Base-by-base conservation (phyloP, 2,888 invertebrate genomes). In the Hedychridium roseum region DNA sequence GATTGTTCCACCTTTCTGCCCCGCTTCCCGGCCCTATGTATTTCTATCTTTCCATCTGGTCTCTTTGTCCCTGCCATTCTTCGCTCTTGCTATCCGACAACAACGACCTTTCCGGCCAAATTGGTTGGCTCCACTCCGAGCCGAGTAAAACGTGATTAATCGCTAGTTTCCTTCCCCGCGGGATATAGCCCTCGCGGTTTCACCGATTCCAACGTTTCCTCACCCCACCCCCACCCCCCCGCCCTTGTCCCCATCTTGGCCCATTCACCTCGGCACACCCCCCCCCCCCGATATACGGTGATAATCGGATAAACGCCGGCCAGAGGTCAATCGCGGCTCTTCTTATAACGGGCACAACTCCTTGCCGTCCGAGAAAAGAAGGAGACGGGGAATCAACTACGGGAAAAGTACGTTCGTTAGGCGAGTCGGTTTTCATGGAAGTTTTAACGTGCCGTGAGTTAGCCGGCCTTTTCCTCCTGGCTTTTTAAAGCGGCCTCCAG, bases 41-140 rank as follows among this genome's bases (percentile, higher is more conserved):
- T 42, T 30, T 31, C 49, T 35, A 12, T 32, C 28, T 21, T 20
- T 30, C 21, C 14, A 14, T 28, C 31, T 35, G 27, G 15, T 26
- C 26, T 35, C 34, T 30, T 23, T 42, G 18, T 38, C 37, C 9
- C 38, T 43, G 20, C 39, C 28, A 20, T 48, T 36, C 37, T 31
- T 43, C 32, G 18, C 28, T 38, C 32, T 39, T 31, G n/a, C 37
- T 71, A 73, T 72, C 70, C 62, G 54, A 56, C 67, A 70, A 73
- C 70, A 71, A 74, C 65, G 68, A 68, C 64, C 64, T 74, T 69
- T 66, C 66, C 68, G 64, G 60, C 52, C 60, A 71, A 74, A 74
- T 74, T 74, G 71, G 70, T 63, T 63, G 66, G 64, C 61, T 57
- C 53, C 54, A 57, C 57, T 57, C 48, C 52, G 34, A 57, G 54